Conservation (phyloP, 2,797 vertebrate species). For the Pantherophis vulpinus region DNA sequence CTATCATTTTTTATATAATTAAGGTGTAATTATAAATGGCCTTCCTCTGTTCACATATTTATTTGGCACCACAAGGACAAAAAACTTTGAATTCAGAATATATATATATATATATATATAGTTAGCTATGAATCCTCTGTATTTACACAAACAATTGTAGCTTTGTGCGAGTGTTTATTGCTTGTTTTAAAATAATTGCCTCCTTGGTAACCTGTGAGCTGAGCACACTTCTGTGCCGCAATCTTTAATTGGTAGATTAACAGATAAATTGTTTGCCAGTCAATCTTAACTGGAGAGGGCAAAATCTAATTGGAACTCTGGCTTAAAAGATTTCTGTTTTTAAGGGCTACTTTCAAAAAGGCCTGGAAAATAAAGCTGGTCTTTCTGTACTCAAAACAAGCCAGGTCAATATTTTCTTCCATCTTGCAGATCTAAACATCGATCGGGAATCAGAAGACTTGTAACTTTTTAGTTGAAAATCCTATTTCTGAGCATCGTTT, state of each 20-base stretch:
- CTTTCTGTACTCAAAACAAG: not conserved
- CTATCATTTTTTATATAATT: not conserved
- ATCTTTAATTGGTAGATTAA: slow-evolving; percentile 18
- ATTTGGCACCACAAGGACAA: not conserved
- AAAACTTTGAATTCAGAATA: not conserved
- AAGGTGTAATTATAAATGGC: not conserved
- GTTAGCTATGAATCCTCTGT: not conserved
- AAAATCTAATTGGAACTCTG: not conserved
- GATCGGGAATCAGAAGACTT: not conserved
- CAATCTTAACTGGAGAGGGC: slow-evolving; percentile 2
- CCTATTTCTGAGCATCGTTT: not conserved
- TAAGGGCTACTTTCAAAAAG: not conserved
- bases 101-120: too few species aligned
- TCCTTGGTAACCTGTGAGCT: not conserved
- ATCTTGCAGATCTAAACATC: not conserved
- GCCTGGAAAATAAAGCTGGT: not conserved
- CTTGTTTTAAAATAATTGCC: not conserved
- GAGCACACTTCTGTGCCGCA: not conserved
- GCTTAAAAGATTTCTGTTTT: not conserved
- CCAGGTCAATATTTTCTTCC: not conserved
- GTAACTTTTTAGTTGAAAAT: not conserved
- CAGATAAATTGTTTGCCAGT: not conserved
- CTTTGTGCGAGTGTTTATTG: not conserved
- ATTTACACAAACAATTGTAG: not conserved
- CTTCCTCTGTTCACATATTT: not conserved